A percentile compares a stretch with the other conserved stretches of the same genome.
These are phyloP conservation scores for Sminthurides bifidus DNA, from an alignment of 1,140 invertebrate genomes.

Conservation along the genomic window DNA sequence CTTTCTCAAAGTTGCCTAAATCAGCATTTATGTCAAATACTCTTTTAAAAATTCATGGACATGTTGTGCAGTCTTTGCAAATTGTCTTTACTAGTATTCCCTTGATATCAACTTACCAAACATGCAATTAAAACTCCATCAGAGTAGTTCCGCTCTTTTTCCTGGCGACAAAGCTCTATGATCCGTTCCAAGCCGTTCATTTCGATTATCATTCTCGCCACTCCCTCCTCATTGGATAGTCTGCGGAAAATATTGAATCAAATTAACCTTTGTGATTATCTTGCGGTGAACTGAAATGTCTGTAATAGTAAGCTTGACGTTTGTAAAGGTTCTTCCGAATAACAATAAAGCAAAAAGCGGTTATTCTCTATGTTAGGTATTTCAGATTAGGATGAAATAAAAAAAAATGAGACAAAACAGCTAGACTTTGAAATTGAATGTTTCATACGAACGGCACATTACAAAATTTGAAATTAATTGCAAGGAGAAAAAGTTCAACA, in stretches of 20 bases:
- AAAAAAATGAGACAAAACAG: constrained; percentile 1
- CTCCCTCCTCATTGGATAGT: constrained; percentile 57
- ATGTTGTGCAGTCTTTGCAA: neutral
- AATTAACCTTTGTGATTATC: too few species aligned
- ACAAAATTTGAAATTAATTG: too few species aligned
- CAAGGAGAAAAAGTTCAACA: too few species aligned
- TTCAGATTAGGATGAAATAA: neutral
- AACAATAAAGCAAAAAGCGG: too few species aligned
- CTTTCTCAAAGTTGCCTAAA: constrained; percentile 55
- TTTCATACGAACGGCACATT: neutral
- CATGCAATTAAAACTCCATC: constrained; percentile 60
- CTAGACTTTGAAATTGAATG: neutral
- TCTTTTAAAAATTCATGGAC: constrained; percentile 11
- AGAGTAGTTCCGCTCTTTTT: constrained; percentile 53
- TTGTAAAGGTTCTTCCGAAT: too few species aligned
- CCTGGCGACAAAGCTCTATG: constrained; percentile 55
- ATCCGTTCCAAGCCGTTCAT: constrained; percentile 63
- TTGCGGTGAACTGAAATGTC: too few species aligned
- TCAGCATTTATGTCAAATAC: constrained; percentile 30
- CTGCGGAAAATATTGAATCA: constrained; percentile 42
- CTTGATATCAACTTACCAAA: constrained; percentile 50
- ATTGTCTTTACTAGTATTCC: neutral
- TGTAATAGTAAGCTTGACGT: too few species aligned
- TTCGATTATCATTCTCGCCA: constrained; percentile 56
- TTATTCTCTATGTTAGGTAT: too few species aligned